Evolutionary conservation across 35 echinoderm and acorn worm species (phyloP).

Genomic region (Apostichopus californicus): DNA sequence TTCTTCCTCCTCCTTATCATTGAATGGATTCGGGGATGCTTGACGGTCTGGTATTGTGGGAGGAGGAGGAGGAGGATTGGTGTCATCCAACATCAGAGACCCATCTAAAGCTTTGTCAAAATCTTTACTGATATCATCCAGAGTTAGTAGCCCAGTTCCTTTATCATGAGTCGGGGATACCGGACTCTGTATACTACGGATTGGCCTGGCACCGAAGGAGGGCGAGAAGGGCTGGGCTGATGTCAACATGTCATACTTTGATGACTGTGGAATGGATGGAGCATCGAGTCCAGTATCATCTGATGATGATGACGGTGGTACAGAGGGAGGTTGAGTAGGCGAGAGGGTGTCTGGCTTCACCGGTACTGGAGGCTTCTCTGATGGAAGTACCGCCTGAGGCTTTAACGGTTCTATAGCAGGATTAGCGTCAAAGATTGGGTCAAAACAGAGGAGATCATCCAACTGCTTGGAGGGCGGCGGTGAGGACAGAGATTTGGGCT

Average conservation of each 20-base stretch:
- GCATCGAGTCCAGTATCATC: neutral
- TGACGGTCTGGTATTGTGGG: conserved; percentile 65
- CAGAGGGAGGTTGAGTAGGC: neutral
- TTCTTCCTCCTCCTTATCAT: neutral
- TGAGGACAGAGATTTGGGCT: conserved; percentile 38
- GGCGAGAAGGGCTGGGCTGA: conserved; percentile 67
- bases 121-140: conserved; percentile 73
- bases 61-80: neutral
- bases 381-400: neutral
- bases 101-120: conserved; percentile 73
- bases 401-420: conserved; percentile 28
- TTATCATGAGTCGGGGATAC: conserved; percentile 33
- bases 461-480: conserved; percentile 44
- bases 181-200: conserved; percentile 70
- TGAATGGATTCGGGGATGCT: conserved; percentile 92
- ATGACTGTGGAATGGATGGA: neutral
- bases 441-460: conserved; percentile 80
- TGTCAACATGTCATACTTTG: conserved; percentile 14
- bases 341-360: conserved; percentile 48
- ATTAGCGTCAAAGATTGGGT: conserved; percentile 66
- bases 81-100: neutral
- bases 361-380: conserved; percentile 21
- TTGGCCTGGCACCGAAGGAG: conserved; percentile 18
- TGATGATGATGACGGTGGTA: neutral
- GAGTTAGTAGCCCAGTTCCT: conserved; percentile 56